A percentile compares a stretch with the other conserved stretches of the same genome.
Evolutionary conservation across 1,140 invertebrate species (phyloP).

Genomic region (Drosophila parvula): DNA sequence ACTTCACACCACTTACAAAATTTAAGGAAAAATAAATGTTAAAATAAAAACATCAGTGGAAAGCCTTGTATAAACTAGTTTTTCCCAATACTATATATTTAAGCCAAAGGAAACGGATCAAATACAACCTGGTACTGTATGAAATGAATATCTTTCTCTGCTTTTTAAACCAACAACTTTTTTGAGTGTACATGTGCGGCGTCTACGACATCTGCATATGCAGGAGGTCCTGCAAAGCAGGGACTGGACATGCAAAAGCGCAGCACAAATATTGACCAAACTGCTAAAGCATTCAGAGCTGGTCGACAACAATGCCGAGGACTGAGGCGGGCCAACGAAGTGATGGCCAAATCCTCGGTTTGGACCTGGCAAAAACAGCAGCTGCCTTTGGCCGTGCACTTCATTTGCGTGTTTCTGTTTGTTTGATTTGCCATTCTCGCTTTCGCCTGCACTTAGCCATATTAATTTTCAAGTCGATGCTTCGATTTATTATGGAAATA

Average conservation of each 20-base stretch:
- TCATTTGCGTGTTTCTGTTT: conserved; percentile 54
- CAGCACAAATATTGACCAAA: conserved; percentile 78
- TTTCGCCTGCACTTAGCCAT: conserved; percentile 61
- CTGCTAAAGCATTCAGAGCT: conserved; percentile 68
- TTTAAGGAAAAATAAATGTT: not conserved
- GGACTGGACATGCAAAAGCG: conserved; percentile 63
- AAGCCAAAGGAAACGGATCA: too few species aligned
- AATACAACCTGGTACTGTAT: too few species aligned
- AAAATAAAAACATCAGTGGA: not conserved
- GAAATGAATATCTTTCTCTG: too few species aligned
- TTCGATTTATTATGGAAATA: conserved; percentile 47
- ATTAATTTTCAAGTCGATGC: conserved; percentile 68
- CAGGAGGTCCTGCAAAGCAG: conserved; percentile 13
- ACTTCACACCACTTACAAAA: not conserved
- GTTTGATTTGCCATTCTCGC: conserved; percentile 63
- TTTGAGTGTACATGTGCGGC: conserved; percentile 49
- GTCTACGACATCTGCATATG: conserved; percentile 56
- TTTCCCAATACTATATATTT: too few species aligned
- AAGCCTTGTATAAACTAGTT: not conserved
- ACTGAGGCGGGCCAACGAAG: conserved; percentile 2
- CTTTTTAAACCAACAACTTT: not conserved
- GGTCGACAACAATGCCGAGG: conserved; percentile 62
- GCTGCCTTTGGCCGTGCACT: conserved; percentile 24
- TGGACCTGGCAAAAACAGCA: conserved; percentile 2
- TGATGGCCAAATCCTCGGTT: conserved; percentile 12